A percentile compares a stretch with the other conserved stretches of the same genome.
Conservation (phyloP, 2,888 invertebrate genomes). For the Seira sanloemensis region DNA sequence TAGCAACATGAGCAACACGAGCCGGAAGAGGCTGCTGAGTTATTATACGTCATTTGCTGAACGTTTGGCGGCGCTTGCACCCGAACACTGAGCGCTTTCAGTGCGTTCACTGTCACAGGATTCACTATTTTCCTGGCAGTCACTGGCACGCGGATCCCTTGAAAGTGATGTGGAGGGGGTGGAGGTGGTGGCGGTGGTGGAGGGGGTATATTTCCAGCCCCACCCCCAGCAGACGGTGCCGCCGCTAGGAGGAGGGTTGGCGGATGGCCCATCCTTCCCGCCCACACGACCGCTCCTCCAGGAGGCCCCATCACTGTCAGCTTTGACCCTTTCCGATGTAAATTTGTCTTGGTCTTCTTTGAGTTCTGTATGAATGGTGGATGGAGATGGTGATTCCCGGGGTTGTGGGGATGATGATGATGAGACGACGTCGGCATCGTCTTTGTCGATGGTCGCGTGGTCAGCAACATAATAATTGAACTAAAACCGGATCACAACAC, state of each 20-base stretch:
- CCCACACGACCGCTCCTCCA: constrained; percentile 53
- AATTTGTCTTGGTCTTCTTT: constrained; percentile 40
- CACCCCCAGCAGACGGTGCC: not conserved
- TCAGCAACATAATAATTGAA: constrained; percentile 37
- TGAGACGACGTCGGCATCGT: constrained; percentile 1
- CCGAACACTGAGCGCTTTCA: constrained; percentile 59
- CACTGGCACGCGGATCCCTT: constrained; percentile 38
- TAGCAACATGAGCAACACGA: constrained; percentile 69
- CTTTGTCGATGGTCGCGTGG: constrained; percentile 36
- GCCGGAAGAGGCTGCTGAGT: constrained; percentile 23
- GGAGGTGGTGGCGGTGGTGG: constrained; percentile 42
- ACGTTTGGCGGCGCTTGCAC: constrained; percentile 43
- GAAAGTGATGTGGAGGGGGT: constrained; percentile 23
- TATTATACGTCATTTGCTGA: constrained; percentile 42
- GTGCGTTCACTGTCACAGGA: constrained; percentile 72
- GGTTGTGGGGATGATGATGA: constrained; percentile 15
- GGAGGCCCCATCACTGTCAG: constrained; percentile 27
- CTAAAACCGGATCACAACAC: not conserved
- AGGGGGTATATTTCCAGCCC: constrained; percentile 36
- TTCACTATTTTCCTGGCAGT: constrained; percentile 71
- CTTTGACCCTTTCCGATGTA: constrained; percentile 35
- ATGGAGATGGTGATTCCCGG: not conserved
- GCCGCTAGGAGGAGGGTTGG: no score
- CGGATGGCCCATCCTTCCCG: constrained; percentile 42
- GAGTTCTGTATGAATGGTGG: not conserved